These are phyloP conservation scores for Melipona bicolor DNA, from an alignment of 2,888 invertebrate species.

Conservation along the genomic window DNA sequence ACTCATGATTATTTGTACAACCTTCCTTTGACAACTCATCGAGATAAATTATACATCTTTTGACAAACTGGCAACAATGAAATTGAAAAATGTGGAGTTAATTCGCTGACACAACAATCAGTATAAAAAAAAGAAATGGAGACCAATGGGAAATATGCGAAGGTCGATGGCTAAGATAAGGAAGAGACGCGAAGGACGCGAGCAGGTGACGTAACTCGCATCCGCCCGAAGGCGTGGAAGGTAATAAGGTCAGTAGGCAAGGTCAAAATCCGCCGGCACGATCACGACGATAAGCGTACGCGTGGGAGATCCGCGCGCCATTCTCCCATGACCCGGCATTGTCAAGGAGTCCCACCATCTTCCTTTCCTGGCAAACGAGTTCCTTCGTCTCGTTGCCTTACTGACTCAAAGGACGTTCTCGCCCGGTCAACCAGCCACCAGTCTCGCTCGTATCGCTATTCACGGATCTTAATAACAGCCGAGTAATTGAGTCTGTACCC, in stretches of 20 bases:
- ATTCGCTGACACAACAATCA: too few relatives aligned
- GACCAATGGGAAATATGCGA: conserved; percentile 20
- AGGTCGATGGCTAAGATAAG: conserved; percentile 49
- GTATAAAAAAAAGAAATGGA: too few relatives aligned
- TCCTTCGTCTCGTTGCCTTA: conserved; percentile 57
- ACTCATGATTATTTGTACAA: too few relatives aligned
- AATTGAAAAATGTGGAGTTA: not conserved
- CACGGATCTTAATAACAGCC: not conserved
- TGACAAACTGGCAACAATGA: not conserved
- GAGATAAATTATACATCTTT: too few relatives aligned
- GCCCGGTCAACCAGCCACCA: conserved; percentile 19
- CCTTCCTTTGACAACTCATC: too few relatives aligned
- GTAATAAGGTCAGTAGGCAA: conserved; percentile 78
- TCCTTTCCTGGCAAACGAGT: conserved; percentile 53
- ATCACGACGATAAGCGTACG: conserved; percentile 71
- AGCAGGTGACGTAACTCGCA: conserved; percentile 54
- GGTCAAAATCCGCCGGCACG: conserved; percentile 70
- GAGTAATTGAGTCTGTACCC: not conserved
- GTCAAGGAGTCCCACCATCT: conserved; percentile 74
- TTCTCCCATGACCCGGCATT: conserved; percentile 79
- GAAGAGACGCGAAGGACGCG: conserved; percentile 28
- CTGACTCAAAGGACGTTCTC: conserved; percentile 42
- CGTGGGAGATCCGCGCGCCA: conserved; percentile 75
- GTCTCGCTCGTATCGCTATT: conserved; percentile 23
- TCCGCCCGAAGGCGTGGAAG: conserved; percentile 48